These are phyloP conservation scores for Astreopora myriophthalma DNA, from an alignment of 64 coral and sea anemone species.

Conservation along the genomic window DNA sequence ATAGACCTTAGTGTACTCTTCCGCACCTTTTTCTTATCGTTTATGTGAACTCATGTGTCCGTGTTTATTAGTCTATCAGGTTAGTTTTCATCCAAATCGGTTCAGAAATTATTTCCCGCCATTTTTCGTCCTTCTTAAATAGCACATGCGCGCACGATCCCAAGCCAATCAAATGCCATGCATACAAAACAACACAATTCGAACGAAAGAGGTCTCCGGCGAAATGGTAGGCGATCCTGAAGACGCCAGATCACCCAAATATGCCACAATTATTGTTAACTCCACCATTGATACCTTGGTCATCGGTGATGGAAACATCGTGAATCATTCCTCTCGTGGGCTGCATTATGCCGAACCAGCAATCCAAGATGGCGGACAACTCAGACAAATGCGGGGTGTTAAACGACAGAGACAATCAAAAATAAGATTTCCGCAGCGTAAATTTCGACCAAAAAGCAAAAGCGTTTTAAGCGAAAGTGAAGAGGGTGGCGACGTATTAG, in stretches of 20 bases:
- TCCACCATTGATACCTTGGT: neutral
- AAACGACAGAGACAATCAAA: neutral
- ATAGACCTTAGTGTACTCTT: too few species aligned
- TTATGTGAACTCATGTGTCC: too few species aligned
- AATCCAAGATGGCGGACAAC: neutral
- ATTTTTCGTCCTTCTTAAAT: neutral
- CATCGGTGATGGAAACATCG: neutral
- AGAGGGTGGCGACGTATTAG: neutral
- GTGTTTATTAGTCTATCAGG: too few species aligned
- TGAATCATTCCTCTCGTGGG: neutral
- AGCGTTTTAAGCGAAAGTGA: neutral
- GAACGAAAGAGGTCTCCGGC: neutral
- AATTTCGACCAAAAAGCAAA: neutral
- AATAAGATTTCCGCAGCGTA: neutral
- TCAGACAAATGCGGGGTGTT: neutral
- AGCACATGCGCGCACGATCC: fast-evolving
- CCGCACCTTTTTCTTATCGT: too few species aligned
- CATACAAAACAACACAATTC: too few species aligned
- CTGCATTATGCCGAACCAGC: neutral
- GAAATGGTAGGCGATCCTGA: neutral
- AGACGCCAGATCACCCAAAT: neutral
- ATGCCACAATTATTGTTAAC: neutral
- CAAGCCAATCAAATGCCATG: too few species aligned
- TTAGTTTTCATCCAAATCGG: too few species aligned
- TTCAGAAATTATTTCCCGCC: too few species aligned